A percentile compares a stretch with the other conserved stretches of the same genome.
Evolutionary conservation across 2,113 vertebrate species (phyloP).

Genomic region (cattle (Bos taurus)): DNA sequence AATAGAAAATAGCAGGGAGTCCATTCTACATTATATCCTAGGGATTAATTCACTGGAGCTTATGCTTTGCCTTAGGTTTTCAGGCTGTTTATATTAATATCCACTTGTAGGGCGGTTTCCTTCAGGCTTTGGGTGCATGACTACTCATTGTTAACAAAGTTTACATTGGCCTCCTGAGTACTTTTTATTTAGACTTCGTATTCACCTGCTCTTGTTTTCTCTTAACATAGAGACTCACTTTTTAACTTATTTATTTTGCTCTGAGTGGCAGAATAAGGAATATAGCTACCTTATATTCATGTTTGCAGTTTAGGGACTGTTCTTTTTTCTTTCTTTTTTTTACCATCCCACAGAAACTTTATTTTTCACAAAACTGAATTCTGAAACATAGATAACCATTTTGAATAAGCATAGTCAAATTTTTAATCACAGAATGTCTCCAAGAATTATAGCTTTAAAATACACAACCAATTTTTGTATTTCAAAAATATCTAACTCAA

Average conservation of each 20-base stretch:
- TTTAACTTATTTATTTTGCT: neutral
- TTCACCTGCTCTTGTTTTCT: neutral
- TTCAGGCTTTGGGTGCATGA: neutral
- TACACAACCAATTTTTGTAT: constrained; percentile 80
- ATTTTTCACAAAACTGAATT: constrained; percentile 63
- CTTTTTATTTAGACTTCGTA: neutral
- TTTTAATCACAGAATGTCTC: constrained; percentile 76
- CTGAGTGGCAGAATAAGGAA: neutral
- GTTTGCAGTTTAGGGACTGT: neutral
- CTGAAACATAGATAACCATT: constrained; percentile 69
- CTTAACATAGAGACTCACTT: neutral
- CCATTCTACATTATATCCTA: neutral
- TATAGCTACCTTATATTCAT: neutral
- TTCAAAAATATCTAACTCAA: constrained; percentile 84
- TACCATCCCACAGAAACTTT: constrained; percentile 40
- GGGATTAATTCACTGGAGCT: neutral
- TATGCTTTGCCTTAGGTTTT: neutral
- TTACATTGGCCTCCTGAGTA: neutral
- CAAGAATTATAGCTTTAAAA: constrained; percentile 82
- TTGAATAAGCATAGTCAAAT: constrained; percentile 80
- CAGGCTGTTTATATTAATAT: neutral
- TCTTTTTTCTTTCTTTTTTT: neutral
- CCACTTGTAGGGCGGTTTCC: neutral
- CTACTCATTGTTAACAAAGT: neutral
- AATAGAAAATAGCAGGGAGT: neutral